Evolutionary conservation across 2,888 invertebrate genomes (phyloP).

Genomic region (Oxycera nigricornis): DNA sequence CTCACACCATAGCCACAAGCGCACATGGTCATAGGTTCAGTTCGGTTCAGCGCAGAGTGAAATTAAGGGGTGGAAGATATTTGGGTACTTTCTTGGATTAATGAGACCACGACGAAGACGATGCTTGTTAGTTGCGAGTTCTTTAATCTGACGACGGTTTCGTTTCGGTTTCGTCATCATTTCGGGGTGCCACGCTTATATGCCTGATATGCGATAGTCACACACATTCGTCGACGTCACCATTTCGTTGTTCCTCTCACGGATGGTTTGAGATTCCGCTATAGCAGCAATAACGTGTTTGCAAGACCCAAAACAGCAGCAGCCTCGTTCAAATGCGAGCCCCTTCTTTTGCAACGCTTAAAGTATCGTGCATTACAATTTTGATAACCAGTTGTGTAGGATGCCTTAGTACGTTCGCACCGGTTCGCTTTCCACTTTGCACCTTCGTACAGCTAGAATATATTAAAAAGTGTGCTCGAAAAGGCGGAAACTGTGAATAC

Average conservation of each 20-base stretch:
- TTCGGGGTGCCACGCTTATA: constrained; percentile 1
- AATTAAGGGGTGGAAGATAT: not conserved
- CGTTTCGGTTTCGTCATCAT: constrained; percentile 19
- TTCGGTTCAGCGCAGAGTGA: not conserved
- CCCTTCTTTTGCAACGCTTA: no score
- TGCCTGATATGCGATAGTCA: not conserved
- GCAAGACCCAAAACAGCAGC: not conserved
- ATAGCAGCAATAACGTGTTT: not conserved
- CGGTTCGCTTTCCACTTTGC: not conserved
- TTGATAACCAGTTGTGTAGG: constrained; percentile 8
- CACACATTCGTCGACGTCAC: not conserved
- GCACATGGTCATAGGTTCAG: constrained; percentile 1
- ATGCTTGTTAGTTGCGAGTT: not conserved
- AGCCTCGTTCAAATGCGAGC: not conserved
- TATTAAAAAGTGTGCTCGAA: not conserved
- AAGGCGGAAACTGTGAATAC: constrained; percentile 18
- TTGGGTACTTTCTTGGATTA: not conserved
- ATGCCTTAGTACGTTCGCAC: constrained; percentile 10
- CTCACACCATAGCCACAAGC: not conserved
- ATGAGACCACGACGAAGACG: not conserved
- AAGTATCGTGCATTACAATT: not conserved
- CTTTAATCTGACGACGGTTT: not conserved
- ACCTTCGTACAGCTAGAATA: not conserved
- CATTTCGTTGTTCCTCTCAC: not conserved
- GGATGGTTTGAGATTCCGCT: not conserved